Conservation (phyloP, 2,113 vertebrate species). For the Lophochroa leadbeateri region DNA sequence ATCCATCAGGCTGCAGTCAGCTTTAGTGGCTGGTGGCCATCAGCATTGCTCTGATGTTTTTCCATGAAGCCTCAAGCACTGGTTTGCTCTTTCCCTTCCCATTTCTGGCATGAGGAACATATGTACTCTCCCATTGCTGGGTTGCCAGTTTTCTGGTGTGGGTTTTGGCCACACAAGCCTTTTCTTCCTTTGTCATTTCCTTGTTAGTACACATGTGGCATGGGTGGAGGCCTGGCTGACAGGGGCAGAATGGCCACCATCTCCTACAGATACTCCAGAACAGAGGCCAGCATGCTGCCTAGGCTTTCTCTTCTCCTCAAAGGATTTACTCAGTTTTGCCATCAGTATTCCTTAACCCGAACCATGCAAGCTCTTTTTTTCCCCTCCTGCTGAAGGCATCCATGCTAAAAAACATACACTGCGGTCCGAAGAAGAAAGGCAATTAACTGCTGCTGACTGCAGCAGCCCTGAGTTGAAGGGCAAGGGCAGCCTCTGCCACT, state of each 20-base stretch:
- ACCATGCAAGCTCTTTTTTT: background rate
- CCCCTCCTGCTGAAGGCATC: background rate
- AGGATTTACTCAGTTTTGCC: background rate
- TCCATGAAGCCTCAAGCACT: background rate
- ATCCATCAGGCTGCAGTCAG: background rate
- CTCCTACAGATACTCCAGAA: background rate
- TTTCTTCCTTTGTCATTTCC: background rate
- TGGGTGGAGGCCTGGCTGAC: background rate
- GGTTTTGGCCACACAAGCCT: conserved; percentile 3
- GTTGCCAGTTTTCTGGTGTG: conserved; percentile 6
- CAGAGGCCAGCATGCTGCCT: background rate
- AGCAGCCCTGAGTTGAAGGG: background rate
- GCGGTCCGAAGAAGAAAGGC: background rate
- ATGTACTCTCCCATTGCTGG: background rate
- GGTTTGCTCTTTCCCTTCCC: background rate
- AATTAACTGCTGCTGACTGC: background rate
- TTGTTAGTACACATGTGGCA: background rate
- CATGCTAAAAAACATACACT: background rate
- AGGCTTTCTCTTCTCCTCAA: background rate
- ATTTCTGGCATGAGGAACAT: background rate
- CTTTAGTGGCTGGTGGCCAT: background rate
- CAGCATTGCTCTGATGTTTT: background rate
- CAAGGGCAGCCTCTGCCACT: background rate
- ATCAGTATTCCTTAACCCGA: background rate
- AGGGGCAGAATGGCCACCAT: background rate